phyloP scores from a whole-genome alignment of 2,797 vertebrate genomes.

The Gymnocypris eckloni region DNA sequence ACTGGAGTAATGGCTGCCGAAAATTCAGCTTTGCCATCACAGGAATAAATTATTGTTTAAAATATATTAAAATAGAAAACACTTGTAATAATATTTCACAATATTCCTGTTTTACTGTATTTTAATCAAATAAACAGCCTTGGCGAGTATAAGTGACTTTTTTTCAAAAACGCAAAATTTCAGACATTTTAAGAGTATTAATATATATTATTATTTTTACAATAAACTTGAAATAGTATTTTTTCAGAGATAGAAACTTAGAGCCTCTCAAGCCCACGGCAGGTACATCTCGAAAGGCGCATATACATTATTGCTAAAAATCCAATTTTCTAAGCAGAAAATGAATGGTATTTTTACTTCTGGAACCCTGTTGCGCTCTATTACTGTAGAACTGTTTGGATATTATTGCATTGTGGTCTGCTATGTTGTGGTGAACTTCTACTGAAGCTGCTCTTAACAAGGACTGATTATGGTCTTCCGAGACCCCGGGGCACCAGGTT shows the following conservation, averaged over 20 bases:
- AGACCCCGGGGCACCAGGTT: neutral
- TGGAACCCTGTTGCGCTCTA: neutral
- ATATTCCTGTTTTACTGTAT: neutral
- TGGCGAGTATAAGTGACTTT: neutral
- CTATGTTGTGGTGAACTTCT: neutral
- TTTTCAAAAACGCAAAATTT: neutral
- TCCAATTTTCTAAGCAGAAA: neutral
- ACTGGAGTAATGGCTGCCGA: neutral
- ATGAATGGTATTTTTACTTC: neutral
- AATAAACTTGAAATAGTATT: neutral
- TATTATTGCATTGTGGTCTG: neutral
- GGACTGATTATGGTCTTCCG: constrained; percentile 4
- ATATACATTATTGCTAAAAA: constrained; percentile 1
- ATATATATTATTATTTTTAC: neutral
- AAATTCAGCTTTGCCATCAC: neutral
- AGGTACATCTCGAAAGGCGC: neutral
- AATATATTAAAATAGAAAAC: no score
- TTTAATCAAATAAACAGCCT: neutral
- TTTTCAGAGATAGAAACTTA: neutral
- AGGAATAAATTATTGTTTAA: neutral
- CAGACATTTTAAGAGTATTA: neutral
- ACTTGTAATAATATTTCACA: neutral
- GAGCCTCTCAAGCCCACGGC: neutral
- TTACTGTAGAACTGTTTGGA: neutral
- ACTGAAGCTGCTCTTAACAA: neutral